Base-by-base conservation (phyloP, 2,888 invertebrate species). In the Brachyopa scutellaris region DNA sequence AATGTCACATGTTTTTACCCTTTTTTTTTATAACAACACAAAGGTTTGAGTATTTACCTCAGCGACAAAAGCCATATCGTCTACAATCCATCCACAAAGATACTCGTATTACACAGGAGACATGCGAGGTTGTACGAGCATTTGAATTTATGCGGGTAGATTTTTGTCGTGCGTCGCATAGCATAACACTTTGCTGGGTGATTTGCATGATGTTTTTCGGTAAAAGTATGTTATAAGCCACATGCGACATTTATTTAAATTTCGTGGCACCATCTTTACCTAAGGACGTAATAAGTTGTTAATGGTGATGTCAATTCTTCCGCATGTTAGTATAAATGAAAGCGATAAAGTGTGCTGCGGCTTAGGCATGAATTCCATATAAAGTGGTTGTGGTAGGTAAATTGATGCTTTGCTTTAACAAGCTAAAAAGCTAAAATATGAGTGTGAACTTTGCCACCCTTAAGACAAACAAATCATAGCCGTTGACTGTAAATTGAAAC, bases 151-250 rank as follows among this genome's bases (percentile, higher is more conserved):
- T 47, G 26, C 15, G 15, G 15, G 11, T 13, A 11, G 21, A 8
- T 15, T 4, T 15, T 9, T 6, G 26, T 7, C n/a, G n/a, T n/a
- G n/a, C 13, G 1, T 26, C 2, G 2, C 8, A 5, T 6, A 21
- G 26, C 7, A 47, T 13, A 47, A 47, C 26, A 11, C 23, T 26
- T 13, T 9, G 5, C 26, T 8, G 13, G 15, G 29, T 49, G 15
- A 49, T 49, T 49, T 49, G 29, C 49, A 49, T 49, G 15, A 49
- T 29, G 15, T n/a, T 26, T 47, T 23, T 49, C 49, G 49, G 13
- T 9, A 15, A 29, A 49, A 26, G 15, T 15, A 33, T 19, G 51
- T 33, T 51, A 6, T 51, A 26, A 26, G 51, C 13, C 9, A 23
- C 23, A 11, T 13, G 11, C 47, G 13, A 47, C 47, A 47, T 47